Conservation (phyloP, 1,140 invertebrate genomes). For the Aethina tumida region DNA sequence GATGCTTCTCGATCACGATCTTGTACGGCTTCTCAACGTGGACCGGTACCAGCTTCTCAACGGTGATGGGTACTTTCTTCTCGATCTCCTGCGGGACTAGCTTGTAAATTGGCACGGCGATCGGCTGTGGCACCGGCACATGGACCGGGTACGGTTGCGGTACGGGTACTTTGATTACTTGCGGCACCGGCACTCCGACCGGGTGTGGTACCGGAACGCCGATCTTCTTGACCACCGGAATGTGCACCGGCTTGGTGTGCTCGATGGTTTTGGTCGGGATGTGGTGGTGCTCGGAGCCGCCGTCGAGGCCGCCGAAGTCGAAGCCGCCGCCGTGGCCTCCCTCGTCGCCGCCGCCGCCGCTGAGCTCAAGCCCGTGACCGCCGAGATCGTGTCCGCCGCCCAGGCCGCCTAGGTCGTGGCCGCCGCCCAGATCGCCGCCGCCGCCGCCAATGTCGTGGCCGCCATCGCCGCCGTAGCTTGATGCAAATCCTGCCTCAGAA, state of each 20-base stretch:
- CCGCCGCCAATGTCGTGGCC: conserved; percentile 16
- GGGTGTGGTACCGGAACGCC: conserved; percentile 65
- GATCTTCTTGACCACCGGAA: conserved; percentile 65
- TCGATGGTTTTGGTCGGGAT: conserved; percentile 47
- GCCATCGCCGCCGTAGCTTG: conserved; percentile 26
- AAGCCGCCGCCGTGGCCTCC: conserved; percentile 8
- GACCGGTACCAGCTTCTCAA: conserved; percentile 66
- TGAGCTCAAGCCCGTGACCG: conserved; percentile 22
- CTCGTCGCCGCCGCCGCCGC: conserved; percentile 16
- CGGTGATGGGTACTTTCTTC: conserved; percentile 62
- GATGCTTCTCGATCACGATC: conserved; percentile 67
- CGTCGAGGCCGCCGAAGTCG: conserved; percentile 14
- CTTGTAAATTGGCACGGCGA: conserved; percentile 64
- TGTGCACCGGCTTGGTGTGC: conserved; percentile 56
- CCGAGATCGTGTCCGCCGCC: conserved; percentile 14
- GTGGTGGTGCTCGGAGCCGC: conserved; percentile 31
- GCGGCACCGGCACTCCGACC: conserved; percentile 59
- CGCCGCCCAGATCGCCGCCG: conserved; percentile 12
- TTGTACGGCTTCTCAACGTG: conserved; percentile 67
- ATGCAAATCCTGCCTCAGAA: conserved; percentile 21
- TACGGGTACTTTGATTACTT: conserved; percentile 62
- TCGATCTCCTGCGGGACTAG: conserved; percentile 53
- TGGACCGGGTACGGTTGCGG: conserved; percentile 65
- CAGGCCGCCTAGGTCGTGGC: conserved; percentile 13
- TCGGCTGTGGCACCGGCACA: conserved; percentile 59